These are phyloP conservation scores for Pammene fasciana DNA, from an alignment of 2,888 invertebrate species.

Conservation along the genomic window DNA sequence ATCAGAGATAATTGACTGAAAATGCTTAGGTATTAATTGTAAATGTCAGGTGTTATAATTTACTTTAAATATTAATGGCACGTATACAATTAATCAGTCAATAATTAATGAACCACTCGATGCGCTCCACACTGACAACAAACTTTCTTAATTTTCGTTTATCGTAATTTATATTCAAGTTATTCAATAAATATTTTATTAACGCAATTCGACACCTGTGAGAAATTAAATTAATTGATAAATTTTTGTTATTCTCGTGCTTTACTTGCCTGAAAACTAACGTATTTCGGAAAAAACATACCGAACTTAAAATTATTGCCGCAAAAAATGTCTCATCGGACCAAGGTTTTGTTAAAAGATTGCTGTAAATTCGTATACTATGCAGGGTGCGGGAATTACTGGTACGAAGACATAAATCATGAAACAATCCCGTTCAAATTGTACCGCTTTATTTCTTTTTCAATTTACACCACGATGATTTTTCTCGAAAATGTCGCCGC, in stretches of 20 bases:
- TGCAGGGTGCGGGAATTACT: conserved; percentile 69
- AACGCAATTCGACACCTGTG: conserved; percentile 9
- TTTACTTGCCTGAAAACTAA: conserved; percentile 4
- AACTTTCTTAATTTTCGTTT: conserved; percentile 49
- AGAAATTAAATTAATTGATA: conserved; percentile 18
- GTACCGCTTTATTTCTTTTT: conserved; percentile 62
- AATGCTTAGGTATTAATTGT: not conserved
- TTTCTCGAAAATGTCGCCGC: conserved; percentile 72
- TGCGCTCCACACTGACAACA: conserved; percentile 45
- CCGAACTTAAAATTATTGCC: not conserved
- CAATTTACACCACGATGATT: conserved; percentile 68
- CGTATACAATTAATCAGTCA: conserved; percentile 48
- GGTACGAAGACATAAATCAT: conserved; percentile 62
- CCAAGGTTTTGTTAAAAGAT: conserved; percentile 60
- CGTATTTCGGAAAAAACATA: conserved; percentile 4
- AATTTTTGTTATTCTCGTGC: conserved; percentile 17
- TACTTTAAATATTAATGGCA: conserved; percentile 39
- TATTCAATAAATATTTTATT: conserved; percentile 44
- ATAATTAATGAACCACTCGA: conserved; percentile 50
- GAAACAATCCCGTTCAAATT: conserved; percentile 61
- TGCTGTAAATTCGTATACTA: conserved; percentile 70
- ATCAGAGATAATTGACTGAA: too few species aligned
- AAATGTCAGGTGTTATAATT: conserved; percentile 19
- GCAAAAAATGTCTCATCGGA: conserved; percentile 57
- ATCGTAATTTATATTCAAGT: conserved; percentile 41